A percentile compares a stretch with the other conserved stretches of the same genome.
Evolutionary conservation across 1,140 invertebrate genomes (phyloP).

Genomic region (Anoplophora glabripennis): DNA sequence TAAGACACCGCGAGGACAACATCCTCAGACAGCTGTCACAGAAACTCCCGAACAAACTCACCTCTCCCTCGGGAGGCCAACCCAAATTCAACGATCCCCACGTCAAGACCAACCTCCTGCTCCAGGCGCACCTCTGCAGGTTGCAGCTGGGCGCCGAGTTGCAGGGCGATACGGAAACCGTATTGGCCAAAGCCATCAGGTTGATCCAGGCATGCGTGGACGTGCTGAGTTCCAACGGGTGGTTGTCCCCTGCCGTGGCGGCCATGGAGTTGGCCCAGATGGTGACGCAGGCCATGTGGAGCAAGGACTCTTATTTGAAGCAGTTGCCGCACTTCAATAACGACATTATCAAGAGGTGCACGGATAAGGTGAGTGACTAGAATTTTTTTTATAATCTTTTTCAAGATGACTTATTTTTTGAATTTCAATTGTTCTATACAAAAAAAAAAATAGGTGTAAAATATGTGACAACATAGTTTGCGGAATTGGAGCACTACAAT

Average conservation of each 20-base stretch:
- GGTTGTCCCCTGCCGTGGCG: conserved; percentile 95
- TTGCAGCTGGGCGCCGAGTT: conserved; percentile 93
- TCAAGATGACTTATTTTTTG: neutral
- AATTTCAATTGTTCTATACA: too few relatives aligned
- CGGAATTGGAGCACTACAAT: too few relatives aligned
- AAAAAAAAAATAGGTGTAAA: too few relatives aligned
- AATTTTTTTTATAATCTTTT: neutral
- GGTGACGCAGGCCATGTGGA: conserved; percentile 99
- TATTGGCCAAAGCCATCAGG: conserved; percentile 82
- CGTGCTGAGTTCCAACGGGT: conserved; percentile 96
- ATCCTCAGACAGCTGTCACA: conserved; percentile 78
- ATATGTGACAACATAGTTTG: too few relatives aligned
- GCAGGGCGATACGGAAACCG: conserved; percentile 92
- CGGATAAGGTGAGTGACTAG: conserved; percentile 67
- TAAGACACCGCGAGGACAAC: conserved; percentile 92
- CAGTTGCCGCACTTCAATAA: conserved; percentile 93
- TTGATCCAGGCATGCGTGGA: conserved; percentile 99
- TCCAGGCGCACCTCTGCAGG: conserved; percentile 93
- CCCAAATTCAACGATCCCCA: conserved; percentile 90
- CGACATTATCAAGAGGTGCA: conserved; percentile 89
- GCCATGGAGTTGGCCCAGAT: conserved; percentile 99
- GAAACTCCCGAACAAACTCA: conserved; percentile 77
- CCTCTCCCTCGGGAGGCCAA: conserved; percentile 54
- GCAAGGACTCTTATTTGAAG: conserved; percentile 95
- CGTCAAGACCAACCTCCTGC: conserved; percentile 92